Evolutionary conservation across 2,888 invertebrate genomes (phyloP).

Genomic region (Exephanes ischioxanthus): DNA sequence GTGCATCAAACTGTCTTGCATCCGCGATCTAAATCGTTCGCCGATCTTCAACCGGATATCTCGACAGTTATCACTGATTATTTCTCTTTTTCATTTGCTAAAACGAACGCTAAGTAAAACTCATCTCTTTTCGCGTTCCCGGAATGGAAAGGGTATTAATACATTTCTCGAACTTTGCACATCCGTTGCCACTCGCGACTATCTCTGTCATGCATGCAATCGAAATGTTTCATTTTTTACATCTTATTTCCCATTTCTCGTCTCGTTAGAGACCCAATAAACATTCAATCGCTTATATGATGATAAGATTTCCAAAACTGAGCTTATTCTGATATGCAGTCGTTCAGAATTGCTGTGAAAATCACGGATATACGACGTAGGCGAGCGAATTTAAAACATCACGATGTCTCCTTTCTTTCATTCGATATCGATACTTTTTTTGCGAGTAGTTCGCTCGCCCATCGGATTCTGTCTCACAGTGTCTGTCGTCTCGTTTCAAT

Average conservation of each 20-base stretch:
- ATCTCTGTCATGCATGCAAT: constrained; percentile 26
- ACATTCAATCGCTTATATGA: constrained; percentile 32
- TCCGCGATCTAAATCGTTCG: constrained; percentile 34
- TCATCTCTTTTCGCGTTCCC: background rate
- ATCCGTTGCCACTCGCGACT: constrained; percentile 14
- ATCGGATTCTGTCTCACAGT: background rate
- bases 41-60: constrained; percentile 35
- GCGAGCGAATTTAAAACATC: background rate
- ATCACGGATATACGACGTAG: background rate
- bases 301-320: constrained; percentile 48
- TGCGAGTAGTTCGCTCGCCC: constrained; percentile 1
- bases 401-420: background rate
- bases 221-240: constrained; percentile 31
- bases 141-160: background rate
- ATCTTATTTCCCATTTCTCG: constrained; percentile 22
- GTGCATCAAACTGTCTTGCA: constrained; percentile 77
- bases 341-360: constrained; percentile 55
- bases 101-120: constrained; percentile 51
- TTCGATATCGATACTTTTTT: background rate
- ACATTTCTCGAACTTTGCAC: constrained; percentile 49
- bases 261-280: constrained; percentile 6
- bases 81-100: constrained; percentile 45
- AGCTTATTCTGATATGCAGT: constrained; percentile 68
- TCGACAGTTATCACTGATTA: constrained; percentile 58
- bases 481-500: constrained; percentile 26